phyloP scores from a whole-genome alignment of 2,113 vertebrate genomes.

The Odocoileus hemionus region DNA sequence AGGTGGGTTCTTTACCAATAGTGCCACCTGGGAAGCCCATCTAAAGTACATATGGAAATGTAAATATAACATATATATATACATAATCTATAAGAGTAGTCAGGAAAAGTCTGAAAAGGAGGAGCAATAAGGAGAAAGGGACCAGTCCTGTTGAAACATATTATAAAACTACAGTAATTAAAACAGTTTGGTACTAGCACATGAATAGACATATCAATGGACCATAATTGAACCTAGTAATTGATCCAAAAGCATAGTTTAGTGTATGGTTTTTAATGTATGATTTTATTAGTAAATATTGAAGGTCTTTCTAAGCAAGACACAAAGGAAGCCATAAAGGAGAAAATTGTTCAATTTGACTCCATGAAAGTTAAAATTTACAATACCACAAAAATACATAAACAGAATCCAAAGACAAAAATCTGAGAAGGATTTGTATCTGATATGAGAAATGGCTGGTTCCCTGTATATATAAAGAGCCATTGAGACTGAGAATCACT shows the following conservation, averaged over 20 bases:
- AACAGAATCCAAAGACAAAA: conserved; percentile 1
- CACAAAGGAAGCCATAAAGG: not conserved
- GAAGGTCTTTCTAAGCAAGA: conserved; percentile 24
- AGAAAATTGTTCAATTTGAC: not conserved
- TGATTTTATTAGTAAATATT: not conserved
- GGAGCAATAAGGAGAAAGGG: not conserved
- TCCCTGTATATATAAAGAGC: not conserved
- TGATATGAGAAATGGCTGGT: not conserved
- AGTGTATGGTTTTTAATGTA: not conserved
- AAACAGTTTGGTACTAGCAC: not conserved
- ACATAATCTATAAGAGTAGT: not conserved
- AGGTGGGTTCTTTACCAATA: not conserved
- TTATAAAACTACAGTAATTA: conserved; percentile 3
- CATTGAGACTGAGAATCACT: conserved; percentile 20
- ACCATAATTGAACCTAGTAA: not conserved
- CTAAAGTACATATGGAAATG: not conserved
- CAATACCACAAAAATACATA: not conserved
- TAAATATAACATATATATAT: not conserved
- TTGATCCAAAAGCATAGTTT: not conserved
- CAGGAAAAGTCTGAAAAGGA: not conserved
- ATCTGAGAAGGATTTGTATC: not conserved
- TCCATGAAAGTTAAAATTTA: conserved; percentile 1
- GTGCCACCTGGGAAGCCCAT: not conserved
- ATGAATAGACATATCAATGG: not conserved
- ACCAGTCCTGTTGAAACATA: not conserved